phyloP scores from a whole-genome alignment of 1,140 invertebrate genomes.

The Aphaenogaster floridana region DNA sequence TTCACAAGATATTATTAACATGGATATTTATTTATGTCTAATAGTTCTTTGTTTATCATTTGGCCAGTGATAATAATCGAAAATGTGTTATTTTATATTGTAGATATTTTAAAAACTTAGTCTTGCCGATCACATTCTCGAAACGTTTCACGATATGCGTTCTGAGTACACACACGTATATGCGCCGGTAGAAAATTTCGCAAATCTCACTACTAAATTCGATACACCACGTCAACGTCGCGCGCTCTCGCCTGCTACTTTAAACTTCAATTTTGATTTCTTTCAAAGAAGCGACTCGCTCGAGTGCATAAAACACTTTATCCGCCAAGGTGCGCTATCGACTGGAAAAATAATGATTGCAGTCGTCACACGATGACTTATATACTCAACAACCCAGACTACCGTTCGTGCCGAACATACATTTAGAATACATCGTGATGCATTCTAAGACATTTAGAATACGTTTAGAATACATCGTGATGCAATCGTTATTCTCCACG shows the following conservation, averaged over 20 bases:
- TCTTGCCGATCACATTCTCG: not conserved
- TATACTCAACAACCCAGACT: not conserved
- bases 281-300: slow-evolving; percentile 4
- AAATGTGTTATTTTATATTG: not conserved
- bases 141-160: not conserved
- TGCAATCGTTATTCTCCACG: not conserved
- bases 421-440: not conserved
- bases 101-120: not conserved
- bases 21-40: not conserved
- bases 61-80: not conserved
- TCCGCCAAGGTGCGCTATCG: slow-evolving; percentile 47
- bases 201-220: slow-evolving; percentile 15
- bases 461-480: not conserved
- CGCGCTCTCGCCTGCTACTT: not conserved
- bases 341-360: slow-evolving; percentile 77
- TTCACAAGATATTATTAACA: not conserved
- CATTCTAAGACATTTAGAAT: too few relatives aligned
- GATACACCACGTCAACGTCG: slow-evolving; percentile 37
- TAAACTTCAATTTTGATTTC: slow-evolving; percentile 48
- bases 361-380: not conserved
- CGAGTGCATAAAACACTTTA: slow-evolving; percentile 28
- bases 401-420: not conserved
- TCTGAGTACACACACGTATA: not conserved
- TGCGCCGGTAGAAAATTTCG: not conserved
- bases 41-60: not conserved